Conservation (phyloP, 2,113 vertebrate species). For the Brevimyrus niger region DNA sequence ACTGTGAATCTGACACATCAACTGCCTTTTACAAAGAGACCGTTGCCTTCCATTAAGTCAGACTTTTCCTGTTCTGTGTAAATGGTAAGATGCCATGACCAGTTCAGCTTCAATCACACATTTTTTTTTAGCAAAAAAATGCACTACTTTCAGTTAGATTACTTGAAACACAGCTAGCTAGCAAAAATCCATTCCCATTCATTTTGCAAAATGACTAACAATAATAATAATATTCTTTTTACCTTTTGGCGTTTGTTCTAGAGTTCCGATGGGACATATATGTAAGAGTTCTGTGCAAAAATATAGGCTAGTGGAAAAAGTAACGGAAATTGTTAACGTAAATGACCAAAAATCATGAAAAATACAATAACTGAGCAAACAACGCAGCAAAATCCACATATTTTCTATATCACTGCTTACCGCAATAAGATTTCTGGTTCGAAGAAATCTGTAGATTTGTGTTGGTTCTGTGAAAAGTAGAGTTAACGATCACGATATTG, state of each 20-base stretch:
- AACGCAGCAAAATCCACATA: background rate
- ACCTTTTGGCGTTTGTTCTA: conserved; percentile 87
- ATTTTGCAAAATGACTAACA: background rate
- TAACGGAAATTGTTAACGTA: background rate
- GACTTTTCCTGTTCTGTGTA: background rate
- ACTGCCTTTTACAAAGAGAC: background rate
- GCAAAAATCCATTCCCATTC: background rate
- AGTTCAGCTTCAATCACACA: background rate
- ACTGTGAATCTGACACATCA: background rate
- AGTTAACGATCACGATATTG: background rate
- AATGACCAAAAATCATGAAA: background rate
- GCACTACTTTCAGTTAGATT: background rate
- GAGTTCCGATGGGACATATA: conserved; percentile 98
- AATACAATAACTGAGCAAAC: background rate
- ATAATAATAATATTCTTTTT: conserved; percentile 36
- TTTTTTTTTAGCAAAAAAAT: background rate
- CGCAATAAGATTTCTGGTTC: conserved; percentile 94
- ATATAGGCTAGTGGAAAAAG: conserved; percentile 75
- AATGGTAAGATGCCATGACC: background rate
- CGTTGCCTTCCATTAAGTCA: background rate
- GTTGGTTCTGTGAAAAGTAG: conserved; percentile 78
- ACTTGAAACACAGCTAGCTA: background rate
- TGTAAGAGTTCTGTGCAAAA: conserved; percentile 96
- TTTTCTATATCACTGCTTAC: conserved; percentile 62
- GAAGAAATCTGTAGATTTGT: conserved; percentile 96